phyloP scores from a whole-genome alignment of 2,113 vertebrate genomes.

The Rhinopomastus cyanomelas region DNA sequence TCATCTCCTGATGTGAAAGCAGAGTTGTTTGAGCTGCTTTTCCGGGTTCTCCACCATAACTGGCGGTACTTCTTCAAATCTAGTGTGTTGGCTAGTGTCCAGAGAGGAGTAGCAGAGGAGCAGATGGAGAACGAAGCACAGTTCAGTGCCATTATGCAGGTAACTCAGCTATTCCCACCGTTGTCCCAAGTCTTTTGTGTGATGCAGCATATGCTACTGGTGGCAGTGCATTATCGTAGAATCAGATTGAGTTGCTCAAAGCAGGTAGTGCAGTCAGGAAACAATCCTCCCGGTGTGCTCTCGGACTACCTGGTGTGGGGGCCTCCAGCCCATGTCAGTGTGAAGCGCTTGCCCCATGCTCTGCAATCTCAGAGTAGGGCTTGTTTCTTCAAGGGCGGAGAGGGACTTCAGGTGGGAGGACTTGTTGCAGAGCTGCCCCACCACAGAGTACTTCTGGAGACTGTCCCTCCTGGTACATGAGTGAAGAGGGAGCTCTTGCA shows the following conservation, averaged over 20 bases:
- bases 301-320: neutral
- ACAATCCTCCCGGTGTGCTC: neutral
- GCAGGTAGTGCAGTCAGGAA: too few species aligned
- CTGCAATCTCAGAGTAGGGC: neutral
- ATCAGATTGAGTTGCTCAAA: neutral
- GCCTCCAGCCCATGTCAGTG: neutral
- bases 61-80: constrained; percentile 99
- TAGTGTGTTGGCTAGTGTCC: constrained; percentile 90
- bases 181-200: neutral
- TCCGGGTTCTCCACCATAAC: constrained; percentile 94
- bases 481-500: neutral
- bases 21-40: constrained; percentile 96
- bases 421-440: neutral
- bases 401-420: neutral
- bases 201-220: accelerated
- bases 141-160: constrained; percentile 98
- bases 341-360: neutral
- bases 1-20: constrained; percentile 96
- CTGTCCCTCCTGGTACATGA: accelerated
- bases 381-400: neutral
- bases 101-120: constrained; percentile 86
- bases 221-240: neutral
- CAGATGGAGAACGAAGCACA: constrained; percentile 96
- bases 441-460: neutral
- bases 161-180: neutral